Evolutionary conservation across 2,888 invertebrate species (phyloP).

Genomic region (Trissolcus japonicus): DNA sequence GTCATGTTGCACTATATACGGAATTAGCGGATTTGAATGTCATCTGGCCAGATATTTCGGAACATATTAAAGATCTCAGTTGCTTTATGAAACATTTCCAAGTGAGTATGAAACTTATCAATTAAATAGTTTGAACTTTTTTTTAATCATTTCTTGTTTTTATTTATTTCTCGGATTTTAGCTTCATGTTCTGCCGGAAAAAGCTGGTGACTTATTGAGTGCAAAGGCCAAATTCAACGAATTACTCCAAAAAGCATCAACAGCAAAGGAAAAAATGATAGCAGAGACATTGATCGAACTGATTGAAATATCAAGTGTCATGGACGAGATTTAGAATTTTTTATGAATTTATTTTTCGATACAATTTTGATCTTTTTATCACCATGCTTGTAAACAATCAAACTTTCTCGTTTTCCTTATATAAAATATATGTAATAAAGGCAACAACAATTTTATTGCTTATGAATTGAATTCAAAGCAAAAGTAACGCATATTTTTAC

Average conservation of each 20-base stretch:
- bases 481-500: too few relatives aligned
- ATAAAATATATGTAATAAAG: too few relatives aligned
- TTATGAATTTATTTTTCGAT: neutral
- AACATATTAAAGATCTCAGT: slow-evolving; percentile 68
- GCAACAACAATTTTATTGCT: too few relatives aligned
- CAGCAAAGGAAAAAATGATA: slow-evolving; percentile 64
- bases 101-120: slow-evolving; percentile 50
- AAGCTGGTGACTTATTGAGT: slow-evolving; percentile 68
- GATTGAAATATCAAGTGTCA: slow-evolving; percentile 60
- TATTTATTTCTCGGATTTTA: too few relatives aligned
- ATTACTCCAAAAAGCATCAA: slow-evolving; percentile 62
- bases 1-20: slow-evolving; percentile 80
- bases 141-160: neutral
- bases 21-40: slow-evolving; percentile 66
- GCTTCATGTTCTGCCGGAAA: slow-evolving; percentile 72
- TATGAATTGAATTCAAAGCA: too few relatives aligned
- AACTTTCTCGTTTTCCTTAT: too few relatives aligned
- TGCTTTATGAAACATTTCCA: slow-evolving; percentile 70
- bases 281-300: slow-evolving; percentile 65
- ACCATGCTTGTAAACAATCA: too few relatives aligned
- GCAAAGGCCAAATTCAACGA: slow-evolving; percentile 67
- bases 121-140: neutral
- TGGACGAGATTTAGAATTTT: slow-evolving; percentile 17
- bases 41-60: slow-evolving; percentile 68
- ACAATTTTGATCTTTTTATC: too few relatives aligned